Percentiles rank a stretch among this genome's conserved stretches.
These are phyloP conservation scores for Sebastes kiyomatsui DNA, from an alignment of 2,797 vertebrate genomes.

Conservation along the genomic window DNA sequence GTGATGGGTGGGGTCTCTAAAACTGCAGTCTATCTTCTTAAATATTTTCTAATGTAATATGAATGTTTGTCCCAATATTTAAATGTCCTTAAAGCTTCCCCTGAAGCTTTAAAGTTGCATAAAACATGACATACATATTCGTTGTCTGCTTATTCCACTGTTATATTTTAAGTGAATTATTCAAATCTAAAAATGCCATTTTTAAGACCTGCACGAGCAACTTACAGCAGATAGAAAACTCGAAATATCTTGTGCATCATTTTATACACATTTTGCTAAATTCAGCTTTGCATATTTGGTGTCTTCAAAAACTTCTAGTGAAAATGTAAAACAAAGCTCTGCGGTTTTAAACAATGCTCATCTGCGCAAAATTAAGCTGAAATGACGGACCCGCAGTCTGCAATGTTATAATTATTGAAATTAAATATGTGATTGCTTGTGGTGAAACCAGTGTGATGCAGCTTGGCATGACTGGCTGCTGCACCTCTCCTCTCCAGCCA, in stretches of 20 bases:
- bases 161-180: not conserved
- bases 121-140: not conserved
- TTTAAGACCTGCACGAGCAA: not conserved
- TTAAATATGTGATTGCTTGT: not conserved
- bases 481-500: not conserved
- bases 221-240: not conserved
- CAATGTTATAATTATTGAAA: not conserved
- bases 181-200: slow-evolving; percentile 1
- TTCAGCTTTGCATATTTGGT: not conserved
- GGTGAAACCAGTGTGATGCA: slow-evolving; percentile 6
- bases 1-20: slow-evolving; percentile 20
- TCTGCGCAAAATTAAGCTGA: not conserved
- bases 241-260: not conserved
- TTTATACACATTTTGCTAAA: not conserved
- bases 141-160: not conserved
- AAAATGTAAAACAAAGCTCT: not conserved
- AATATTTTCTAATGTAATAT: not conserved
- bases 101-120: not conserved
- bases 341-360: too few species aligned
- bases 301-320: not conserved
- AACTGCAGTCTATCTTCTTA: not conserved
- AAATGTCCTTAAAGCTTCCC: not conserved
- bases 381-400: not conserved
- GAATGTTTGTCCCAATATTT: not conserved
- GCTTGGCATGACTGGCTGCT: not conserved